Evolutionary conservation across 2,113 vertebrate species (phyloP).

Genomic region (Suricata suricatta): DNA sequence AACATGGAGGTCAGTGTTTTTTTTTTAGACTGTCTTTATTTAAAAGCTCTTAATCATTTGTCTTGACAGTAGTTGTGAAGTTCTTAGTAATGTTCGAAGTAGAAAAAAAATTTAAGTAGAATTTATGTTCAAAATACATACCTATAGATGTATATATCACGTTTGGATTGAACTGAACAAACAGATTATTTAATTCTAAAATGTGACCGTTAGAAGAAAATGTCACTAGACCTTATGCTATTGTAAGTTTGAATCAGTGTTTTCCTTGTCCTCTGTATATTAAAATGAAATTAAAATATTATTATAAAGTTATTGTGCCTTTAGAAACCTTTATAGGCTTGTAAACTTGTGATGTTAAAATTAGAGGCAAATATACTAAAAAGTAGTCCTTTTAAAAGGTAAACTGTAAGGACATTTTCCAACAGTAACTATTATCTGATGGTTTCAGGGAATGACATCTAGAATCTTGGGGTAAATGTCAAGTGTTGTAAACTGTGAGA

Average conservation of each 20-base stretch:
- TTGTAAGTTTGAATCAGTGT: neutral
- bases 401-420: constrained; percentile 74
- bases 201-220: constrained; percentile 37
- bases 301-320: neutral
- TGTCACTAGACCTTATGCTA: neutral
- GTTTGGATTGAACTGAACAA: neutral
- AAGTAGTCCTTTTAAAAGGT: constrained; percentile 63
- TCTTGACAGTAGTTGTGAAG: neutral
- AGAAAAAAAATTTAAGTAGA: neutral
- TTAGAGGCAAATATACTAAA: neutral
- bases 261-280: constrained; percentile 18
- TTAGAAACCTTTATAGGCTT: neutral
- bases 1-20: neutral
- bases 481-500: constrained; percentile 68
- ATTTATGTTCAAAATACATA: neutral
- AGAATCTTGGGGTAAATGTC: constrained; percentile 78
- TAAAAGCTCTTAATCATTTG: neutral
- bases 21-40: constrained; percentile 1
- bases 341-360: constrained; percentile 30
- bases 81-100: neutral
- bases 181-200: constrained; percentile 12
- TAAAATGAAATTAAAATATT: constrained; percentile 53
- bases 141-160: neutral
- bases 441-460: constrained; percentile 67
- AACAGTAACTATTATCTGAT: constrained; percentile 76